Evolutionary conservation across 2,113 vertebrate species (phyloP), one percentile per base, ranked within the genome.

Genomic region (Corydoras maculifer): DNA sequence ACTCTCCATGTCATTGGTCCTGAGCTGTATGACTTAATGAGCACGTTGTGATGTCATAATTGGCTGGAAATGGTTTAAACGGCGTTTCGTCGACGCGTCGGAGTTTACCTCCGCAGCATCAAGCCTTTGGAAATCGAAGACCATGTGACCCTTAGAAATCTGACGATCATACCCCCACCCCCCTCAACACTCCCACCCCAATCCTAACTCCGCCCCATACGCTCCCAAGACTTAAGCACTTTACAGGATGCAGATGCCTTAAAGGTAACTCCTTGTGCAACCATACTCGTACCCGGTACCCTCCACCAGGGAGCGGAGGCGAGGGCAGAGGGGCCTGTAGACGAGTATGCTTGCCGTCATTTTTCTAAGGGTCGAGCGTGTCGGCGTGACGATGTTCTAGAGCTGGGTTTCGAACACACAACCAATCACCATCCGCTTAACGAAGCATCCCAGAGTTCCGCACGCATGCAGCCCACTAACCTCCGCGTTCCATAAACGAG

Each of bases 101-200:
- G 18, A 25, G 18, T 25, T 25, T 25, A 25, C 18, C 18, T 25
- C 18, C 18, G 18, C 18, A 25, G 18, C 18, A 2, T 25, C 18
- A 25, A 1, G 18, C 18, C 18, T 25, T 25, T 25, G 18, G 18
- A 25, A 25, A 25, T 25, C 18, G 18, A 25, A 25, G 18, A 25
- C 18, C 18, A 25, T 25, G 18, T 25, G 18, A 87, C 87, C 86
- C 86, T 86, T 86, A 88, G 86, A 89, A 84, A 66, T 84, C 86
- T 85, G 83, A 76, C 75, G 54, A 79, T 69, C 59, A 32, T 80
- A 68, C 71, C 73, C 18, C 18, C 18, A 25, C 18, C 18, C 18
- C 18, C 18, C 18, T 25, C 18, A 25, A 25, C 18, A 25, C 18
- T 25, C 18, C 18, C 18, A 25, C 18, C 18, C n/a, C 75, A 13